Base-by-base conservation (phyloP, 2,888 invertebrate species). In the Tipula lateralis region DNA sequence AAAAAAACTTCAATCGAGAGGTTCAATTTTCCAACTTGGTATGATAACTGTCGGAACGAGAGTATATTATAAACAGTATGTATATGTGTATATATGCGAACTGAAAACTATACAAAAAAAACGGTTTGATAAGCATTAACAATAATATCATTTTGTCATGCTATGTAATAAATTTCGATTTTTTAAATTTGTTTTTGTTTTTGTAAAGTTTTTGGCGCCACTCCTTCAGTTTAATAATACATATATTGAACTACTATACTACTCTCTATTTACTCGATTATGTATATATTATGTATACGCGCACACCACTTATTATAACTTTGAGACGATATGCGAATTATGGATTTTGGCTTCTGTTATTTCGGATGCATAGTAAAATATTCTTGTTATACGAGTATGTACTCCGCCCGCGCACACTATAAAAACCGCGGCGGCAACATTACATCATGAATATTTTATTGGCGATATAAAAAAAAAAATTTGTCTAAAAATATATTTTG, bases 141-240 rank as follows among this genome's bases (percentile, higher is more conserved):
- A 66, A 66, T 66, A 66, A 66, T 66, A 24, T 9, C 66, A 24
- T 66, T 66, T 66, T 66, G 66, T 66, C 66, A 66, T 66, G 66
- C 66, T 66, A 66, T 66, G 66, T 66, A 66, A 66, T 66, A 66
- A 66, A 66, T 66, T 66, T 24, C n/a, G 9, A 7, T 19, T 66
- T 66, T 66, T 66, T 24, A 9, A 66, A 50, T 50, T 66, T 24
- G 2, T 44, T 44, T 24, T 24, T 24, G 66, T 19, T 66, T 66
- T 66, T 66, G 66, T 66, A 66, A 66, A 66, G 66, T 66, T 66
- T 66, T 66, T 66, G 66, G 66, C 66, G 66, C 66, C 66, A 66
- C 66, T 66, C 66, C 66, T 66, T 24, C 66, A 66, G 24, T 24
- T 24, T 24, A 66, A 50, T 50, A n/a, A n/a, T n/a, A n/a, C n/a